A percentile compares a stretch with the other conserved stretches of the same genome.
Evolutionary conservation across 2,113 vertebrate genomes (phyloP).

Genomic region (Cyphomyrus discorhynchus): DNA sequence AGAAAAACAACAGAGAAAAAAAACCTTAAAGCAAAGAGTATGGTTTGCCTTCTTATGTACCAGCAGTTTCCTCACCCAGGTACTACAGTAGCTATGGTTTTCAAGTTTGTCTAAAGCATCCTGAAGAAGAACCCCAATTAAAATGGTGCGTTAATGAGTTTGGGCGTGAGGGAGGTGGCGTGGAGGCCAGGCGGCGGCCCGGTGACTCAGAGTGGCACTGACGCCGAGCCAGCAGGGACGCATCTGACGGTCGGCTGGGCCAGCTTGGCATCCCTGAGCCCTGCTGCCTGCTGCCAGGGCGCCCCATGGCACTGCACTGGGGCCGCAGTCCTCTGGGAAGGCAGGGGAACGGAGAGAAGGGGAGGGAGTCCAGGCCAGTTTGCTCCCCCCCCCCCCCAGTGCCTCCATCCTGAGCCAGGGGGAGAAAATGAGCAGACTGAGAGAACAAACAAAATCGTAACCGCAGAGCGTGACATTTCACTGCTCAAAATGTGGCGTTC

Average conservation of each 20-base stretch:
- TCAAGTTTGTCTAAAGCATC: background rate
- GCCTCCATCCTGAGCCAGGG: constrained; percentile 3
- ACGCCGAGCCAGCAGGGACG: constrained; percentile 1
- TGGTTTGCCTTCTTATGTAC: background rate
- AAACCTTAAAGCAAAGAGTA: background rate
- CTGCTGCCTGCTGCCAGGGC: constrained; percentile 32
- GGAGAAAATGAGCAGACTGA: background rate
- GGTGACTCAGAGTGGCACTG: background rate
- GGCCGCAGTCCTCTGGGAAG: constrained; percentile 26
- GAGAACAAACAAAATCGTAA: constrained; percentile 16
- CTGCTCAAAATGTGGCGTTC: constrained; percentile 20
- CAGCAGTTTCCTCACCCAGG: background rate
- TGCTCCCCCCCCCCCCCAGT: background rate
- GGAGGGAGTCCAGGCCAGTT: background rate
- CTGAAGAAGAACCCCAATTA: background rate
- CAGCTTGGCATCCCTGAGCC: constrained; percentile 46
- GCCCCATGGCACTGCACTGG: constrained; percentile 35
- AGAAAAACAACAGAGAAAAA: background rate
- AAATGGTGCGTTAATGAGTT: background rate
- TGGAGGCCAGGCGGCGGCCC: background rate
- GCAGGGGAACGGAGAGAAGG: background rate
- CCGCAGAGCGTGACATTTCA: constrained; percentile 20
- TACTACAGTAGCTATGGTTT: background rate
- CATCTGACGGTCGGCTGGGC: constrained; percentile 44
- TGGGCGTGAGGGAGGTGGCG: background rate